These are phyloP conservation scores for Ptychoptera contaminata DNA, from an alignment of 2,888 invertebrate genomes.

Conservation along the genomic window DNA sequence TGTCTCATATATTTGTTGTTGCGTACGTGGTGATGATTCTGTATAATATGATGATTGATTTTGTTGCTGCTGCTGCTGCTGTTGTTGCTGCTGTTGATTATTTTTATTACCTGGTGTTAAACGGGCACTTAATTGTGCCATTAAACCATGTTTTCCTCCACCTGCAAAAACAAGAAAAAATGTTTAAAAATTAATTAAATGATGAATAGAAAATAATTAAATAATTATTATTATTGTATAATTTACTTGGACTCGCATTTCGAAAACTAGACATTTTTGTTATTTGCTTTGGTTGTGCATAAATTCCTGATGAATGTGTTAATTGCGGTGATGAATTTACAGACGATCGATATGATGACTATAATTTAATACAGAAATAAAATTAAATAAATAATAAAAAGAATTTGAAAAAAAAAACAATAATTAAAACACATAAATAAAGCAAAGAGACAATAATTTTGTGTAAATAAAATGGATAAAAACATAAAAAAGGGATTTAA, in stretches of 20 bases:
- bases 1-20: too few relatives aligned
- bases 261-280: constrained; percentile 31
- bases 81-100: constrained; percentile 13
- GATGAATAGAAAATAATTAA: neutral
- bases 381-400: neutral
- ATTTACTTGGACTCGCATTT: constrained; percentile 20
- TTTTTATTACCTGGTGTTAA: constrained; percentile 14
- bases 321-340: too few relatives aligned
- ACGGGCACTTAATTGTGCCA: constrained; percentile 31
- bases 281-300: constrained; percentile 31
- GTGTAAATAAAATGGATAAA: neutral
- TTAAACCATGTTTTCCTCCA: constrained; percentile 27
- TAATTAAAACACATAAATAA: too few relatives aligned
- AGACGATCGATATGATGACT: constrained; percentile 1
- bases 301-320: constrained; percentile 23
- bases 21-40: constrained; percentile 12
- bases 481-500: too few relatives aligned
- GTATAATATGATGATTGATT: constrained; percentile 15
- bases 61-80: constrained; percentile 12
- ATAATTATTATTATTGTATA: neutral
- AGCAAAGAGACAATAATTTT: too few relatives aligned
- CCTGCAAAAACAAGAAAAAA: constrained; percentile 3
- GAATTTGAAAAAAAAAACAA: too few relatives aligned
- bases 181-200: neutral
- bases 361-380: neutral